A percentile compares a stretch with the other conserved stretches of the same genome.
These are phyloP conservation scores for Melieria picta DNA, from an alignment of 2,888 invertebrate genomes.

Conservation along the genomic window DNA sequence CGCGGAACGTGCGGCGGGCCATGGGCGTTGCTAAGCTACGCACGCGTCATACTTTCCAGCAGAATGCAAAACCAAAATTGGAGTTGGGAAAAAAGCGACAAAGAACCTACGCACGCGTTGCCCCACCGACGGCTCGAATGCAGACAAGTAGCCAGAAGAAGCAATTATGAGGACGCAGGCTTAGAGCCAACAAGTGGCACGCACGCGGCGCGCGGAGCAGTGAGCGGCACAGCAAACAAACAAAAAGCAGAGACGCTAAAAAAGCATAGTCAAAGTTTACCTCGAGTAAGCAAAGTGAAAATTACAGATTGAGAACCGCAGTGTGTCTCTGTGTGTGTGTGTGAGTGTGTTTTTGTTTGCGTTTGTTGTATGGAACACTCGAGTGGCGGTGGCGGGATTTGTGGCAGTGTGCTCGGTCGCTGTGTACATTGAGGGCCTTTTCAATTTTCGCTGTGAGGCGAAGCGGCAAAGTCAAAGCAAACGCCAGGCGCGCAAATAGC, in stretches of 20 bases:
- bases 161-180: constrained; percentile 34
- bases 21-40: background rate
- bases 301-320: constrained; percentile 28
- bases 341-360: constrained; percentile 3
- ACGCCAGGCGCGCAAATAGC: constrained; percentile 22
- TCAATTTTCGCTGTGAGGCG: no score
- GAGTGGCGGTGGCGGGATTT: no score
- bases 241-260: constrained; percentile 4
- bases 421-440: no score
- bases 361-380: background rate
- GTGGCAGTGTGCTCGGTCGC: no score
- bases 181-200: constrained; percentile 26
- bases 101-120: background rate
- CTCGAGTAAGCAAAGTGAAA: constrained; percentile 33
- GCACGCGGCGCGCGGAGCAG: background rate
- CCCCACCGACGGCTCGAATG: background rate
- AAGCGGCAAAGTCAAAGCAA: constrained; percentile 21
- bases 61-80: constrained; percentile 14
- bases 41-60: no score
- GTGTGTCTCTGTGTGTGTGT: background rate
- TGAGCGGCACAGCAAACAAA: background rate
- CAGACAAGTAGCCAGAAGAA: constrained; percentile 27
- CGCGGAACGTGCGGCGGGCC: constrained; percentile 1
- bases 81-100: background rate
- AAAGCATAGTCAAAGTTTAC: constrained; percentile 29